Conservation (phyloP, 1,140 invertebrate genomes). For the Drosophila lowei region DNA sequence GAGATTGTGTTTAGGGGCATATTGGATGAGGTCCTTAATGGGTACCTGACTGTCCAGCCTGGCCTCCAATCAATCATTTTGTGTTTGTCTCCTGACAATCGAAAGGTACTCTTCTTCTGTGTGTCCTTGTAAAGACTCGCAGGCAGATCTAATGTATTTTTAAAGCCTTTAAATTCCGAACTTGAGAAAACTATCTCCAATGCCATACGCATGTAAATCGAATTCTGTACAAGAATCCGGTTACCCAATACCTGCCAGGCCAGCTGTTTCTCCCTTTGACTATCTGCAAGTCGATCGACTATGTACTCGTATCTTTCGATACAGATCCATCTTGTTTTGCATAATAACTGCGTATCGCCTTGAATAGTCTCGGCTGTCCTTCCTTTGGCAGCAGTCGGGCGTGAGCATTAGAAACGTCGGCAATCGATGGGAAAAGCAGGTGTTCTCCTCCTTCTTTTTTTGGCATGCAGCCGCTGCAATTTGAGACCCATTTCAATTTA, state of each 20-base stretch:
- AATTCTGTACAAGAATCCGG: no score
- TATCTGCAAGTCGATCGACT: neutral
- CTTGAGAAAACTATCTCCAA: no score
- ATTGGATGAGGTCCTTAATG: constrained; percentile 21
- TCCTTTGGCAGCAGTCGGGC: constrained; percentile 48
- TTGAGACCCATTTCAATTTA: constrained; percentile 63
- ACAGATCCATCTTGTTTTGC: constrained; percentile 7
- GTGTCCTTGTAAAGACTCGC: constrained; percentile 6
- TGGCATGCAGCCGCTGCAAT: constrained; percentile 66
- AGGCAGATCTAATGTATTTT: constrained; percentile 29
- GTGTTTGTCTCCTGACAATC: constrained; percentile 36
- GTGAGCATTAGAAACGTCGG: constrained; percentile 9
- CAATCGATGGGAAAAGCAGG: constrained; percentile 42
- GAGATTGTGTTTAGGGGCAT: constrained; percentile 48
- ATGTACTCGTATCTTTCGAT: neutral
- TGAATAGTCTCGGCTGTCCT: neutral
- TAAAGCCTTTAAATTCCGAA: constrained; percentile 9
- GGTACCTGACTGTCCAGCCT: constrained; percentile 44
- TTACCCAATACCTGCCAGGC: neutral
- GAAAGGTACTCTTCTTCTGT: constrained; percentile 14
- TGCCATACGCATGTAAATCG: no score
- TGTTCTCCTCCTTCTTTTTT: constrained; percentile 30
- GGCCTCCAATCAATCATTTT: constrained; percentile 67
- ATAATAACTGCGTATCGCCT: constrained; percentile 5
- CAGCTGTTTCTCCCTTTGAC: neutral